Conservation (phyloP, 2,797 vertebrate species). For the Poeciliopsis paucimaculata region DNA sequence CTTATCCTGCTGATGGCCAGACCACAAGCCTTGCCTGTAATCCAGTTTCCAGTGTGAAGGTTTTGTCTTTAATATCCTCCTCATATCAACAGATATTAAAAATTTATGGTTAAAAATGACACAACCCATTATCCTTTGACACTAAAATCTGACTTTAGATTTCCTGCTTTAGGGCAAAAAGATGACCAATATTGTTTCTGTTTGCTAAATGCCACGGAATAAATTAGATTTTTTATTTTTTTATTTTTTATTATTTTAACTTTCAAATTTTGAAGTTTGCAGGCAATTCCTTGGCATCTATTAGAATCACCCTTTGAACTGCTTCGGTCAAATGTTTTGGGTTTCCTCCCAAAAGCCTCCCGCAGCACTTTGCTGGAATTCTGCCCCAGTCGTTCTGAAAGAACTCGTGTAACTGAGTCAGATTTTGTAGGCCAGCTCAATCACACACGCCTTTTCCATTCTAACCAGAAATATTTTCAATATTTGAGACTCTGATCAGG, state of each 20-base stretch:
- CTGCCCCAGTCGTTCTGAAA: neutral
- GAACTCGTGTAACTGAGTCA: neutral
- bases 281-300: neutral
- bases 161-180: neutral
- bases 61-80: neutral
- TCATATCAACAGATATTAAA: neutral
- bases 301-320: neutral
- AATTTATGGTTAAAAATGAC: neutral
- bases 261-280: neutral
- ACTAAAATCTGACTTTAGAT: neutral
- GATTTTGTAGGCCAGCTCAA: neutral
- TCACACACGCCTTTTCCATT: neutral
- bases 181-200: neutral
- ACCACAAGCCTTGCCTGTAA: conserved; percentile 10
- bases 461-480: neutral
- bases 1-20: conserved; percentile 25
- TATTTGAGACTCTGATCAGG: neutral
- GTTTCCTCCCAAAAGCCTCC: neutral
- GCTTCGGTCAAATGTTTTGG: neutral
- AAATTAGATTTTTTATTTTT: neutral
- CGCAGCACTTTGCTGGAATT: neutral
- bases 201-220: neutral
- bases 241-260: neutral
- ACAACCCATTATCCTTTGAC: neutral
- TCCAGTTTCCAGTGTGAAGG: conserved; percentile 4